Base-by-base conservation (phyloP, 2,113 vertebrate species). In the Sclerurus mexicanus region DNA sequence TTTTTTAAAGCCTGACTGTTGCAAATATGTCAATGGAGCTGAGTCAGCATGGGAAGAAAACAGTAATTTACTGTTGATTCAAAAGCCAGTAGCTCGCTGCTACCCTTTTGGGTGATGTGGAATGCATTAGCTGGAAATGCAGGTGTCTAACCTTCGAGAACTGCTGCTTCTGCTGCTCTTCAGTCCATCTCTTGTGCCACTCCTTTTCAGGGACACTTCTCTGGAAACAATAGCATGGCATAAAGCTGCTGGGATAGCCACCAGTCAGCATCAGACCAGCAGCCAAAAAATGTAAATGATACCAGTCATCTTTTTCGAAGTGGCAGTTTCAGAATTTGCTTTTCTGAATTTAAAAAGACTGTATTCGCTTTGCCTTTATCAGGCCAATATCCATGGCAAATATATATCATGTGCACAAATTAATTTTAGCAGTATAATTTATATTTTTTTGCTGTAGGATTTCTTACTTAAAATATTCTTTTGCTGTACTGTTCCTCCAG, bases 31-130 rank as follows among this genome's bases (percentile, higher is more conserved):
- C 72, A 80, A 37, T 64, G 75, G 55, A 92, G 78, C 85, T 95
- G 93, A 97, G 56, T 96, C 88, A 95, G 95, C 73, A 82, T n/a
- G 49, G 56, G 83, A 87, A 90, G 47, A 74, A 35, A 27, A 46
- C 64, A 81, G 60, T 89, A 69, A 73, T 58, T 27, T 50, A 47
- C 72, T 78, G 71, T 75, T 93, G 67, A 72, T 91, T 95, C 58
- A 83, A 67, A 95, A 90, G 37, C 35, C 71, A 27, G 58, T 74
- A 89, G 67, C 58, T 85, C 35, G 12, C 10, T 84, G 49, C 56
- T 85, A 20, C 81, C 23, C 64, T 75, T 68, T 68, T 89, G 69
- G 60, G 69, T 40, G 58, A 63, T 75, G 68, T n/a, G 68, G 59
- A 92, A 52, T 69, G 60, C 15, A 10, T 73, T 71, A 59, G 40